A percentile compares a stretch with the other conserved stretches of the same genome.
Conservation (phyloP, 92 coral and sea anemone species). For the Parazoanthus darwini region DNA sequence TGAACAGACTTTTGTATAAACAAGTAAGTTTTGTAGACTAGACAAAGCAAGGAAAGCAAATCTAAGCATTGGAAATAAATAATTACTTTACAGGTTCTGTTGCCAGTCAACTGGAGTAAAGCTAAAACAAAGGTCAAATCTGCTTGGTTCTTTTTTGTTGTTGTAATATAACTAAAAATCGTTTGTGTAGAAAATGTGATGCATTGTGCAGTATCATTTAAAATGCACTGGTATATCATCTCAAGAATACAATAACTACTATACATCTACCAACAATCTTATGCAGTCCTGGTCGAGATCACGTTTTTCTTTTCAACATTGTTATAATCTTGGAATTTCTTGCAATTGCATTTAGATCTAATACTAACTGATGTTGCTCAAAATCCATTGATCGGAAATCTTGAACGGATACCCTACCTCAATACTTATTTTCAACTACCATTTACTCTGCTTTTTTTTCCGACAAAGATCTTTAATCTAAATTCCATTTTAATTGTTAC, state of each 20-base stretch:
- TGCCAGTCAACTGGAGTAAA: no score
- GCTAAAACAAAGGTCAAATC: no score
- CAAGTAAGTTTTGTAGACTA: no score
- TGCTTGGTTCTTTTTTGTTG: no score
- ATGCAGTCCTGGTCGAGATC: conserved; percentile 17
- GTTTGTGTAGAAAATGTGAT: no score
- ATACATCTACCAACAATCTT: not conserved
- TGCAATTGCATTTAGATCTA: conserved; percentile 13
- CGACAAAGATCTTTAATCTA: conserved; percentile 15
- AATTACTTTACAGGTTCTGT: no score
- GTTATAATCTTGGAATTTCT: not conserved
- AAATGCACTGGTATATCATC: conserved; percentile 12
- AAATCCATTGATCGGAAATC: conserved; percentile 4
- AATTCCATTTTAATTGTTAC: conserved; percentile 24
- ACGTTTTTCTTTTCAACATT: conserved; percentile 8
- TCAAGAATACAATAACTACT: conserved; percentile 3
- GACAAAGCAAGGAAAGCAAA: no score
- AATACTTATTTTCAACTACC: not conserved
- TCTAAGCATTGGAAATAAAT: no score
- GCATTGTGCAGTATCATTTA: not conserved
- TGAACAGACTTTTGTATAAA: no score
- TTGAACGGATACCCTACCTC: conserved; percentile 7
- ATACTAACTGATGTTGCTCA: conserved; percentile 11
- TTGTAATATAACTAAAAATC: no score
- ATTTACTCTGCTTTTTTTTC: conserved; percentile 9